Conservation (phyloP, 2,888 invertebrate species). For the Digitonthophagus gazella region DNA sequence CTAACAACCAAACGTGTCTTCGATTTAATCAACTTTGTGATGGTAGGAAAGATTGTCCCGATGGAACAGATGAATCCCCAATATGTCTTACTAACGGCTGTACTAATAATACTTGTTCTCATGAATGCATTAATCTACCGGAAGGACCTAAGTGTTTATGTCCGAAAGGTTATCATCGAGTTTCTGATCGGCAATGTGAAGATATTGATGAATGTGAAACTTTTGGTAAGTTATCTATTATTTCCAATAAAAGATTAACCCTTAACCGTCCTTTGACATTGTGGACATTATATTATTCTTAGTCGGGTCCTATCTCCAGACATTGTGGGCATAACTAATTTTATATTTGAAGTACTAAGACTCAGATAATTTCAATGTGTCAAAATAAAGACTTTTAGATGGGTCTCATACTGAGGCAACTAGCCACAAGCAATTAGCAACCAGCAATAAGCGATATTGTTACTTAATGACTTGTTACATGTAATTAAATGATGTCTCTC, state of each 20-base stretch:
- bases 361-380: background rate
- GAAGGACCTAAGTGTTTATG: constrained; percentile 61
- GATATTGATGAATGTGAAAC: constrained; percentile 66
- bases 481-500: too few species aligned
- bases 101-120: constrained; percentile 48
- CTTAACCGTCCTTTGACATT: too few species aligned
- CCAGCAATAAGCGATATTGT: too few species aligned
- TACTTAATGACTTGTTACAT: too few species aligned
- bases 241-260: too few species aligned
- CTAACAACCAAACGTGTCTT: constrained; percentile 57
- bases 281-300: background rate
- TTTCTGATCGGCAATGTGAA: constrained; percentile 51
- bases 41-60: constrained; percentile 57
- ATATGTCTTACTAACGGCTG: constrained; percentile 44
- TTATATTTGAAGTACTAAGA: too few species aligned
- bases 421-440: too few species aligned
- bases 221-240: constrained; percentile 56
- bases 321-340: too few species aligned
- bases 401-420: too few species aligned
- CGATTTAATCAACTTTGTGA: constrained; percentile 56
- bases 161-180: constrained; percentile 48
- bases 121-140: constrained; percentile 52
- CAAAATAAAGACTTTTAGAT: background rate
- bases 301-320: too few species aligned
- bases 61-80: constrained; percentile 62